Conservation (phyloP, 2,113 vertebrate species). For the Chaetura pelagica region DNA sequence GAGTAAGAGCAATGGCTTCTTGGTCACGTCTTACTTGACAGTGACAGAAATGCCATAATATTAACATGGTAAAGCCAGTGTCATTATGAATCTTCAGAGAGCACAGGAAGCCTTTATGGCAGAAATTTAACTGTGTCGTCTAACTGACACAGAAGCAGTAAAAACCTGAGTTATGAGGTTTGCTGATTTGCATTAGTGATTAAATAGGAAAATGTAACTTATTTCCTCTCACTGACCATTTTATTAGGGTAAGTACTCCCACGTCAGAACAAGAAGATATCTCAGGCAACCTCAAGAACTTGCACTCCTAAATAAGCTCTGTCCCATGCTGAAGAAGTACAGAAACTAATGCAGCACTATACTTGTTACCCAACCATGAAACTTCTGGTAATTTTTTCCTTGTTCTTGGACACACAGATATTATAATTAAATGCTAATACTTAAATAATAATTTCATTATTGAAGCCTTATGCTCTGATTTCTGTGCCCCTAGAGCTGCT, state of each 20-base stretch:
- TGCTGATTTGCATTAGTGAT: not conserved
- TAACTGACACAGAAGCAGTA: not conserved
- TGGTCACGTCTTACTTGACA: not conserved
- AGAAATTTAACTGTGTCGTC: not conserved
- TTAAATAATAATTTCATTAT: not conserved
- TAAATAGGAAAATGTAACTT: not conserved
- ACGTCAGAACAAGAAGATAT: not conserved
- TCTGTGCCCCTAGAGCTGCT: not conserved
- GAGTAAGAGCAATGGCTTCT: not conserved
- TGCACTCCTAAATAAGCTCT: not conserved
- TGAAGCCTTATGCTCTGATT: not conserved
- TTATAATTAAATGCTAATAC: not conserved
- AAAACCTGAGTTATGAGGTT: not conserved
- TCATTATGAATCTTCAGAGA: not conserved
- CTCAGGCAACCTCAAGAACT: not conserved
- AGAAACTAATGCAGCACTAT: not conserved
- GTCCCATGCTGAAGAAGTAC: not conserved
- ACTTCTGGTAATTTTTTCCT: not conserved
- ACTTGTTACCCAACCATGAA: not conserved
- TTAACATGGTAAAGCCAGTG: not conserved
- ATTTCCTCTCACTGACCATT: not conserved
- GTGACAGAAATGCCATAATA: not conserved
- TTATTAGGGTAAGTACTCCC: not conserved
- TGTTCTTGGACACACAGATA: not conserved
- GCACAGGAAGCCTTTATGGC: not conserved